Base-by-base conservation (phyloP, 2,888 invertebrate species). In the Caradrina clavipalpis region DNA sequence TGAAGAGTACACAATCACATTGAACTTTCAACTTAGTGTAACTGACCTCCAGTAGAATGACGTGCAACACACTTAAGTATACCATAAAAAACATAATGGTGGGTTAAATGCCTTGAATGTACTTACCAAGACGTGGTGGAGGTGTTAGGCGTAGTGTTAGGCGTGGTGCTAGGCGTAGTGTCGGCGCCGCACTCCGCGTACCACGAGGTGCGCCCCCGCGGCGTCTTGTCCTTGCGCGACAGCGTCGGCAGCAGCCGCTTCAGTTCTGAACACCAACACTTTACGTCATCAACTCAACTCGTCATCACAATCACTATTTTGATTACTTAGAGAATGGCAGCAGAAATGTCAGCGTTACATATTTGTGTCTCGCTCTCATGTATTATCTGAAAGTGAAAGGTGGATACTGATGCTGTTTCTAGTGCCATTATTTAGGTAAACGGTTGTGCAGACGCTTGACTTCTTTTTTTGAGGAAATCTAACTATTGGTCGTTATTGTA, bases 141-240 rank as follows among this genome's bases (percentile, higher is more conserved):
- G 45, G 93, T 89, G 69, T 92, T 90, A 51, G 89, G 80, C 50
- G 88, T 83, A 3, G 94, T 90, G 73, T 45, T 45, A 49, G 93
- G 90, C n/a, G 73, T 49, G 0, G 93, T 88, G 57, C 91, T 89
- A 64, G 88, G 80, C 39, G 88, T 82, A 17, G 88, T 84, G 83
- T 90, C 90, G 65, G 91, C 96, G 8, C 97, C 97, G 84, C 97
- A 97, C 87, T 97, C 97, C 0, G 97, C 97, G 90, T 97, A 97
- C 97, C 97, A 97, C 4, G 97, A 97, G 17, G 97, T 97, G 80
- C 96, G 92, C 73, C 94, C 92, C 71, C 94, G 91, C 78, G 94
- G 92, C 82, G 91, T 89, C 90, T 95, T 94, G 77, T 95, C 96
- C 89, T 96, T 94, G 81, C 95, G 91, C 78, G 93, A 91, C 73